A percentile compares a stretch with the other conserved stretches of the same genome.
These are phyloP conservation scores for Sclerurus mexicanus DNA, from an alignment of 2,113 vertebrate species.

Conservation along the genomic window DNA sequence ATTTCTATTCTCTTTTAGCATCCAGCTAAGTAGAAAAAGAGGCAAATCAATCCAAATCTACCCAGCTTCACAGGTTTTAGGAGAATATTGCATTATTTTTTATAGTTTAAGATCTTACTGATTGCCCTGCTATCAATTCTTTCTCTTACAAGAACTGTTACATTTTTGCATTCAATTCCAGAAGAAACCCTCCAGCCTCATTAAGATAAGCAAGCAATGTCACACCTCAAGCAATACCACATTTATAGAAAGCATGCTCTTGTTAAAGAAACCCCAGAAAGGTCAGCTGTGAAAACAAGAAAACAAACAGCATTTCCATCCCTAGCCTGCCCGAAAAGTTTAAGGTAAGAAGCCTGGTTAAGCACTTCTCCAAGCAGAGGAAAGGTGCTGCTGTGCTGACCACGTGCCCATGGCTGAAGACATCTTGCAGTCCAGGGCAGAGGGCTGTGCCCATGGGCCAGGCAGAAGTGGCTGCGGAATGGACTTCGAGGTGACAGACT, in stretches of 20 bases:
- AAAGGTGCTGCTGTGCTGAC: not conserved
- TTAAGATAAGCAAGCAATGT: not conserved
- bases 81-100: not conserved
- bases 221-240: not conserved
- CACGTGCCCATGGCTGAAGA: not conserved
- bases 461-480: not conserved
- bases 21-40: not conserved
- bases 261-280: not conserved
- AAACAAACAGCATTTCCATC: not conserved
- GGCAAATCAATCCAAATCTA: not conserved
- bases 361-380: not conserved
- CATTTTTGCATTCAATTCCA: not conserved
- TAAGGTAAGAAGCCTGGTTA: not conserved
- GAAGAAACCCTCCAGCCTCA: not conserved
- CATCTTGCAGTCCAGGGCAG: not conserved
- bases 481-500: not conserved
- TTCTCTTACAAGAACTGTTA: not conserved
- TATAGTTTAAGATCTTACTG: not conserved
- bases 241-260: not conserved
- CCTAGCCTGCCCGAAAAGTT: not conserved
- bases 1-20: not conserved
- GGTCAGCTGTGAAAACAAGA: not conserved
- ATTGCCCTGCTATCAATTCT: not conserved
- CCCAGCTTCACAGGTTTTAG: not conserved
- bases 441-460: not conserved